A percentile compares a stretch with the other conserved stretches of the same genome.
phyloP scores from a whole-genome alignment of 35 echinoderm and acorn worm species.

The Acanthaster planci region DNA sequence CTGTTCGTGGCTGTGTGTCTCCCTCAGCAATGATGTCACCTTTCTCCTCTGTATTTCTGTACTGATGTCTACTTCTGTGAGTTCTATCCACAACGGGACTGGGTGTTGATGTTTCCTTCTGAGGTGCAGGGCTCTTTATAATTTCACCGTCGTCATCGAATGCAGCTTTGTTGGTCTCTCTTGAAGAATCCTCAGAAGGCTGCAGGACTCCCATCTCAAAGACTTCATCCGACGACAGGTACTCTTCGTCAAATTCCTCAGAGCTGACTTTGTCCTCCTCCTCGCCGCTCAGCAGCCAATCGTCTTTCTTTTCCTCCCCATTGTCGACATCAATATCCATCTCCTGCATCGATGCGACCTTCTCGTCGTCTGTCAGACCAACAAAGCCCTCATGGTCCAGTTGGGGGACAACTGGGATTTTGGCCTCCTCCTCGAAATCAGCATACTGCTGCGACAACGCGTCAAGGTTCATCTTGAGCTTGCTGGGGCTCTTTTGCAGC shows the following conservation, averaged over 20 bases:
- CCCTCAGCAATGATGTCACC: neutral
- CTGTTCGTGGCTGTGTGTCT: neutral
- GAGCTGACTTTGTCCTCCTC: constrained; percentile 23
- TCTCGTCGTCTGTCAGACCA: constrained; percentile 32
- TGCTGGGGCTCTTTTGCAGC: neutral
- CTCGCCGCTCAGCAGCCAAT: constrained; percentile 4
- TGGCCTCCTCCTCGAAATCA: constrained; percentile 8
- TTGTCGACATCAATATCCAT: neutral
- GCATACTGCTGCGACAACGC: constrained; percentile 7
- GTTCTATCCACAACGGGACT: neutral
- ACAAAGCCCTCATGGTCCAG: neutral
- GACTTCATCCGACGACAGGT: constrained; percentile 12
- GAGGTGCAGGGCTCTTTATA: too few species aligned
- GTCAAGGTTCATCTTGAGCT: constrained; percentile 11
- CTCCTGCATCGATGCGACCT: neutral
- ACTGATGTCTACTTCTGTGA: neutral
- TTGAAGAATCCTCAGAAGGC: neutral
- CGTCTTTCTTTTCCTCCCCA: neutral
- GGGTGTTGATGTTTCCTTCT: neutral
- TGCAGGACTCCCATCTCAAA: neutral
- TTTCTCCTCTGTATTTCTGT: neutral
- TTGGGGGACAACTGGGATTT: neutral
- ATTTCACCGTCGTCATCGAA: neutral
- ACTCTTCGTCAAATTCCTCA: neutral
- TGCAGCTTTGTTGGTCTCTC: neutral